Evolutionary conservation across 1,140 invertebrate genomes (phyloP).

Genomic region (Polyergus mexicanus): DNA sequence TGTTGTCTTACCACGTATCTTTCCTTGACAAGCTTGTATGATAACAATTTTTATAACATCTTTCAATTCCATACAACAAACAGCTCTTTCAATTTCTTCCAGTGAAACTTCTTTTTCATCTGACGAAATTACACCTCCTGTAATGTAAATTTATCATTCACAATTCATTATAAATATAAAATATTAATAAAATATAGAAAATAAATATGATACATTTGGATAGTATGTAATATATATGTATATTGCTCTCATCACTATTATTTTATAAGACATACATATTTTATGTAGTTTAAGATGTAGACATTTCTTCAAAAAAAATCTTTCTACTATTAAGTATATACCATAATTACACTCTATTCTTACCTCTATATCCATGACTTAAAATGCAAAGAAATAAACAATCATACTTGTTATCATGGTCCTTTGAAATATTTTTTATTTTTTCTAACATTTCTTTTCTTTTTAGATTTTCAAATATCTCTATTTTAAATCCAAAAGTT

Average conservation of each 20-base stretch:
- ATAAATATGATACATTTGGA: not conserved
- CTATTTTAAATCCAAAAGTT: constrained; percentile 65
- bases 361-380: constrained; percentile 75
- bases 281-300: not conserved
- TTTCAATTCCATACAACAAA: constrained; percentile 68
- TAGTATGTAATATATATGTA: too few relatives aligned
- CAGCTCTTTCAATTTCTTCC: constrained; percentile 52
- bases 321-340: not conserved
- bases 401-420: constrained; percentile 60
- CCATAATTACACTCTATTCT: not conserved
- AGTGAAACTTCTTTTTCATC: constrained; percentile 69
- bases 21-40: constrained; percentile 77
- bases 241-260: not conserved
- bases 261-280: not conserved
- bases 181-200: not conserved
- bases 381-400: constrained; percentile 77
- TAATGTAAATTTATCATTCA: constrained; percentile 44
- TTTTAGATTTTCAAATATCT: constrained; percentile 44
- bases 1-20: constrained; percentile 58
- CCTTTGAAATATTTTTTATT: constrained; percentile 58
- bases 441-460: constrained; percentile 57
- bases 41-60: constrained; percentile 76
- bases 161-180: not conserved
- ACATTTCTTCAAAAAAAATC: too few relatives aligned
- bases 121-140: constrained; percentile 68